Evolutionary conservation across 1,140 invertebrate genomes (phyloP), one percentile per base, ranked within the genome.

Genomic region (Micrasema longulum): DNA sequence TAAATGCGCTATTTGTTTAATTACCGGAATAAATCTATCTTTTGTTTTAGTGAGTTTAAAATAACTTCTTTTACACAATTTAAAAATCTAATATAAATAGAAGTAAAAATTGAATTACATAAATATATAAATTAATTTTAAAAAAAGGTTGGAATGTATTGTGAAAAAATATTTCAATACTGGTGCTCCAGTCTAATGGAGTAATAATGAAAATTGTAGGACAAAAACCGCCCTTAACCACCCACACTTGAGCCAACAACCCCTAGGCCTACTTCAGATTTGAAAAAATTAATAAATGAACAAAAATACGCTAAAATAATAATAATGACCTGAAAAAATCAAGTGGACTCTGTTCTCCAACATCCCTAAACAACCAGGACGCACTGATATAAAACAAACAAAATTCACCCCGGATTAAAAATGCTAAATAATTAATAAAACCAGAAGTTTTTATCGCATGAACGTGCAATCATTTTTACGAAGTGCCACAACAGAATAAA

Each of bases 251-350:
- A 26, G 11, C 10, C 14, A 31, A 14, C 26, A 26, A 7, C 52
- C 52, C 22, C 52, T 16, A 55, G 23, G 12, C 23, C 23, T 31
- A 36, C 52, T 31, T 48, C 10, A 55, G 12, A 55, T 31, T 55
- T 22, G 26, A 55, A 31, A 55, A 55, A 55, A 55, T 31, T 31
- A 31, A 36, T 36, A 55, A 55, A 55, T 55, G 52, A 55, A 55
- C 52, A 55, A 55, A 55, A 55, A 55, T 55, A 31, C 52, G 52
- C 52, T 55, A 55, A 55, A 55, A 55, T 55, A 55, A 55, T 55
- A 55, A 55, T 55, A 55, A 55, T 31, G 26, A 23, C 11, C 23
- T 35, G 52, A 31, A 55, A 55, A 55, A 55, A n/a, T 31, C 52
- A 55, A 55, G 52, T 55, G 52, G 52, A 55, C 52, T 55, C 52